These are phyloP conservation scores for Harmothoe impar DNA, from an alignment of 2,888 invertebrate genomes.

Conservation along the genomic window DNA sequence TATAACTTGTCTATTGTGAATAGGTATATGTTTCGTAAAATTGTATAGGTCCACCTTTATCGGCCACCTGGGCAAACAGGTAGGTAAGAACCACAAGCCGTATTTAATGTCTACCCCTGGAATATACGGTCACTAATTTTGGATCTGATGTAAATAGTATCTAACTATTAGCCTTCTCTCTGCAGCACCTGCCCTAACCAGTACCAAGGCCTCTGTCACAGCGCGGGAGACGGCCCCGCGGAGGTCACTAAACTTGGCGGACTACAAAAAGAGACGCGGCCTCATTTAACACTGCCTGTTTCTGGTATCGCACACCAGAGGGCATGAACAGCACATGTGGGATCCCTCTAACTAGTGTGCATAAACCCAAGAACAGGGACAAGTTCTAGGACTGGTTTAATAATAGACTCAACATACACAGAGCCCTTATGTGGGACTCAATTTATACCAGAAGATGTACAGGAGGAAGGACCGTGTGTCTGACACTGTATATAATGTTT, in stretches of 20 bases:
- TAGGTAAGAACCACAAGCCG: too few relatives aligned
- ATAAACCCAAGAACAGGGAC: neutral
- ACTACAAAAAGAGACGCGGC: conserved; percentile 81
- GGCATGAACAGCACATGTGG: neutral
- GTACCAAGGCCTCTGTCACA: conserved; percentile 4
- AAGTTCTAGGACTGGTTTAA: neutral
- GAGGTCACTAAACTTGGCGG: conserved; percentile 82
- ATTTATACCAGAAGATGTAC: neutral
- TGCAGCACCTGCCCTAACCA: conserved; percentile 45
- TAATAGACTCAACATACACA: neutral
- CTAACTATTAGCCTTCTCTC: neutral
- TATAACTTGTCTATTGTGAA: too few relatives aligned
- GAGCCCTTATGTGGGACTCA: neutral
- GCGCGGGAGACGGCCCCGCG: conserved; percentile 65
- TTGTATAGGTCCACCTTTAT: too few relatives aligned
- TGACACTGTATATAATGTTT: too few relatives aligned
- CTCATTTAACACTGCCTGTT: conserved; percentile 68
- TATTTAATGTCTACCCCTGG: too few relatives aligned
- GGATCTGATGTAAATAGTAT: too few relatives aligned
- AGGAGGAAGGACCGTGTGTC: neutral
- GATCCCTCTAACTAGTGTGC: neutral
- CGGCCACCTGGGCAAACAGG: too few relatives aligned
- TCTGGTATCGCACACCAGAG: neutral
- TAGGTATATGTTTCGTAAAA: too few relatives aligned
- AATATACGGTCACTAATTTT: too few relatives aligned